Conservation (phyloP, 2,113 vertebrate species). For the Crotalus viridis region DNA sequence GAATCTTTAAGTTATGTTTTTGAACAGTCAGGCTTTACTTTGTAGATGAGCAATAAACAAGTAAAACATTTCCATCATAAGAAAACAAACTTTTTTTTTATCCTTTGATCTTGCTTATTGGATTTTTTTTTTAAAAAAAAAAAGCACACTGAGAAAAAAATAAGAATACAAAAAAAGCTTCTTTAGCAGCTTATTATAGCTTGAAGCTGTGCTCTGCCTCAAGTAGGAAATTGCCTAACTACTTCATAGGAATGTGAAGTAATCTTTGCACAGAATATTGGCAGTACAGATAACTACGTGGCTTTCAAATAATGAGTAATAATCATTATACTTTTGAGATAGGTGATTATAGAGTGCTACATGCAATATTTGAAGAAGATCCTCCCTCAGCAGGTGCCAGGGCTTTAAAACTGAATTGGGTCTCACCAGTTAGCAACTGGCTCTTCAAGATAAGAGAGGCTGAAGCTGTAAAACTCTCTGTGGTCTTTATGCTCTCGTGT, state of each 20-base stretch:
- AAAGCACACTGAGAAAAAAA: neutral
- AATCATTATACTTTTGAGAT: neutral
- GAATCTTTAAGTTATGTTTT: neutral
- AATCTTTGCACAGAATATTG: neutral
- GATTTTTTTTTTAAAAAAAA: neutral
- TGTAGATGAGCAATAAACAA: neutral
- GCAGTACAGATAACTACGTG: accelerated
- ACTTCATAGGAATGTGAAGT: neutral
- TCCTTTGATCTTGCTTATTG: neutral
- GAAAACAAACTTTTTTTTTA: neutral
- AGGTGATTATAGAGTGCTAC: neutral
- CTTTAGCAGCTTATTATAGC: neutral
- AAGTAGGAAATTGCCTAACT: neutral
- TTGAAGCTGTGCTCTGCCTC: neutral
- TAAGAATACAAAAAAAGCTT: neutral
- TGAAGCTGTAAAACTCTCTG: accelerated
- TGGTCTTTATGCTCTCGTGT: constrained; percentile 36
- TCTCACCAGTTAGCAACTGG: accelerated
- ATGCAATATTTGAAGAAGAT: neutral
- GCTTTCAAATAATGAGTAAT: neutral
- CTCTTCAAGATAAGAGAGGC: neutral
- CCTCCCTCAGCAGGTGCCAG: neutral
- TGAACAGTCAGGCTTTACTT: neutral
- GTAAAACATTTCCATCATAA: neutral
- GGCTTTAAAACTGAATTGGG: neutral